Evolutionary conservation across 2,797 vertebrate genomes (phyloP).

Genomic region (Chaetophractus vellerosus): DNA sequence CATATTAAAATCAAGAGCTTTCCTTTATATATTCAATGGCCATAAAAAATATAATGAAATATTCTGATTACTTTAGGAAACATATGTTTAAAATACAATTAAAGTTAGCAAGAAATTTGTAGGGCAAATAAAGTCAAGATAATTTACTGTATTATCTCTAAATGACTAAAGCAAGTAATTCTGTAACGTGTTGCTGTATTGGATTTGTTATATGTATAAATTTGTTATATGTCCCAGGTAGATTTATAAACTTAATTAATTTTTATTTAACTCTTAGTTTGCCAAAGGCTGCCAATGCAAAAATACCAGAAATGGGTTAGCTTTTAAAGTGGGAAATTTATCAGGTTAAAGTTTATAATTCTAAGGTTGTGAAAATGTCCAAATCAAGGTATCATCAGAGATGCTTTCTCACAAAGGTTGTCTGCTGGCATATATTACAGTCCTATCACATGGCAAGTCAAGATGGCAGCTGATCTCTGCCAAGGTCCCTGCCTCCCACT

Average conservation of each 20-base stretch:
- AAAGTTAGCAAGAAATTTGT: neutral
- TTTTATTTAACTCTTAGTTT: neutral
- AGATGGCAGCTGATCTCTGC: too few relatives aligned
- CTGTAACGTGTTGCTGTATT: neutral
- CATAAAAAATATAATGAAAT: neutral
- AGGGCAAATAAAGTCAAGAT: neutral
- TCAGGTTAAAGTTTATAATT: too few relatives aligned
- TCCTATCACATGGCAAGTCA: too few relatives aligned
- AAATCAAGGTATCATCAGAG: too few relatives aligned
- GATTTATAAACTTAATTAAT: neutral
- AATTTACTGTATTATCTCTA: neutral
- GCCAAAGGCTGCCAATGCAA: too few relatives aligned
- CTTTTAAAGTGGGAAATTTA: too few relatives aligned
- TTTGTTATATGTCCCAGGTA: neutral
- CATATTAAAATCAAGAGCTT: neutral
- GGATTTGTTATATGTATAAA: too few relatives aligned
- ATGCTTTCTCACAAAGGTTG: too few relatives aligned
- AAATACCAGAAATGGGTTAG: too few relatives aligned
- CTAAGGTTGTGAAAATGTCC: too few relatives aligned
- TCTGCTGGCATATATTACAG: too few relatives aligned
- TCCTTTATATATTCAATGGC: neutral
- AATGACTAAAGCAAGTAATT: neutral
- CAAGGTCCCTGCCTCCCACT: too few relatives aligned
- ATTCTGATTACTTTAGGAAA: neutral
- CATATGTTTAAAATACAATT: neutral